Evolutionary conservation across 53 echinoderm and acorn worm genomes (phyloP).

Genomic region (Echinometra lucunter): DNA sequence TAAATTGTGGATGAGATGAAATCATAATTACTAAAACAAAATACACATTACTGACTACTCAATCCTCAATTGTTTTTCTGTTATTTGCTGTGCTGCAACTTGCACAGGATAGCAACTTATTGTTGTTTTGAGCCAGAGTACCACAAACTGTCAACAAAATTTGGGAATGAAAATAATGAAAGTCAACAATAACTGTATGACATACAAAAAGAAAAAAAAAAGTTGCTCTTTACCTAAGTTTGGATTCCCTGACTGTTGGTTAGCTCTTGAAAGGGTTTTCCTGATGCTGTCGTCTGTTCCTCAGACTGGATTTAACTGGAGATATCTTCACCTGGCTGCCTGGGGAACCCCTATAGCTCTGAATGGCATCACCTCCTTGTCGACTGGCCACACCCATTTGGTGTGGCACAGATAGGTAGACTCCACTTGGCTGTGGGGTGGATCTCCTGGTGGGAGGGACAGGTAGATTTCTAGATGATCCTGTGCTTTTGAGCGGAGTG

Average conservation of each 20-base stretch:
- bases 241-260: constrained; percentile 63
- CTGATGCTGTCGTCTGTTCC: constrained; percentile 50
- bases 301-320: constrained; percentile 8
- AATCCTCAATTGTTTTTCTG: no score
- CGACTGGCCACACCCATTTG: neutral
- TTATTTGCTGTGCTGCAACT: no score
- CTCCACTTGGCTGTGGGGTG: constrained; percentile 47
- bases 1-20: no score
- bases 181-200: neutral
- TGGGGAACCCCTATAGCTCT: constrained; percentile 46
- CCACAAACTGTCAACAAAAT: neutral
- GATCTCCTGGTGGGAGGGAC: constrained; percentile 32
- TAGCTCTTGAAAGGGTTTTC: constrained; percentile 43
- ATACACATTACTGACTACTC: no score
- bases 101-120: neutral
- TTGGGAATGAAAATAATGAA: neutral
- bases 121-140: neutral
- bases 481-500: constrained; percentile 38
- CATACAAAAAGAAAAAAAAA: neutral
- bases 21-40: no score
- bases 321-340: constrained; percentile 66
- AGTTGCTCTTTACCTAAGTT: constrained; percentile 54
- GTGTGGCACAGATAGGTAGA: constrained; percentile 43
- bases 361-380: neutral
- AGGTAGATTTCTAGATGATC: neutral